phyloP scores from a whole-genome alignment of 2,888 invertebrate species.

The Formica aserva region DNA sequence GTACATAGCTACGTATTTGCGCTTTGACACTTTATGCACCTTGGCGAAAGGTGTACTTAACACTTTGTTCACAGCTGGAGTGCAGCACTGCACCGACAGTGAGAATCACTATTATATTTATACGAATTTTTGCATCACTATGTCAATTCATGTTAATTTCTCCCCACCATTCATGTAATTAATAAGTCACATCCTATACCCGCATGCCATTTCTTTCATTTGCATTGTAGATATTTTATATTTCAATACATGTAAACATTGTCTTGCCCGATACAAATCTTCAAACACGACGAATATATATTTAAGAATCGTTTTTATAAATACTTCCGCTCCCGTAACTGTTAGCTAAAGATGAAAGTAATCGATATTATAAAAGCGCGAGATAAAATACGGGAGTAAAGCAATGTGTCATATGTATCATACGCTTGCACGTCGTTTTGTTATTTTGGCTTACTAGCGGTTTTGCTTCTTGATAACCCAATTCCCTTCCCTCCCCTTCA shows the following conservation, averaged over 20 bases:
- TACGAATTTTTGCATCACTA: conserved; percentile 73
- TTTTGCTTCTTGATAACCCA: conserved; percentile 68
- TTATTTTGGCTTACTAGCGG: conserved; percentile 56
- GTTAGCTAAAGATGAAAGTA: neutral
- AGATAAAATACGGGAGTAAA: neutral
- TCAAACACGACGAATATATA: neutral
- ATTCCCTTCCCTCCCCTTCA: conserved; percentile 55
- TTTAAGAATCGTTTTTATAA: neutral
- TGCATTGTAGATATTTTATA: conserved; percentile 59
- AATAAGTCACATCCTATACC: conserved; percentile 73
- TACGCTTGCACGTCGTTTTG: conserved; percentile 61
- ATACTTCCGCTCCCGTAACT: neutral
- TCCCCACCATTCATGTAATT: conserved; percentile 79
- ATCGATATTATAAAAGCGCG: neutral
- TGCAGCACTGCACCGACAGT: conserved; percentile 84
- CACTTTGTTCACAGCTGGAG: conserved; percentile 85
- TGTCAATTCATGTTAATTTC: conserved; percentile 76
- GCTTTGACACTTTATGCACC: conserved; percentile 80
- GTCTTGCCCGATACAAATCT: neutral
- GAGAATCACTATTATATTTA: conserved; percentile 81
- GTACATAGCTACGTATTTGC: conserved; percentile 75
- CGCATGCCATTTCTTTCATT: conserved; percentile 75
- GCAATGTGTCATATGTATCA: conserved; percentile 45
- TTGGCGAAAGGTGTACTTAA: conserved; percentile 81
- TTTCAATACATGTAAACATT: conserved; percentile 44